Percentiles rank a stretch among this genome's conserved stretches.
Conservation (phyloP, 2,113 vertebrate species). For the Neoarius graeffei region DNA sequence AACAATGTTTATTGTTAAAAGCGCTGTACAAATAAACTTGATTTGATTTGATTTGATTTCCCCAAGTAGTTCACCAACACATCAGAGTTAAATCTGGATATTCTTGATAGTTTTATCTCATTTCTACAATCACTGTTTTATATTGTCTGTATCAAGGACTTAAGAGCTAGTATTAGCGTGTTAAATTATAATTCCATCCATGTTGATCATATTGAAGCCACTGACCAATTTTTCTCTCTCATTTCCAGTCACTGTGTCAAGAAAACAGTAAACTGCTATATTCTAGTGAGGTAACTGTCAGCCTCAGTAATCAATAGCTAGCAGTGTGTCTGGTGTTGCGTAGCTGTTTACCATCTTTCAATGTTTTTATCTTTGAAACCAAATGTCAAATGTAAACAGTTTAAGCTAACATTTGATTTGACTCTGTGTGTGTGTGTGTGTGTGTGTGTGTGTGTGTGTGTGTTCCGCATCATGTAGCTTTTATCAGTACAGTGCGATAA, state of each 20-base stretch:
- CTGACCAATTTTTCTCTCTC: too few species aligned
- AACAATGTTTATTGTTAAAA: too few species aligned
- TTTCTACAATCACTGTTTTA: not conserved
- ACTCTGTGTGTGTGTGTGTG: not conserved
- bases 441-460: not conserved
- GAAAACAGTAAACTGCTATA: too few species aligned
- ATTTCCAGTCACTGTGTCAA: too few species aligned
- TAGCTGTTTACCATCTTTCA: not conserved
- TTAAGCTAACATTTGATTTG: not conserved
- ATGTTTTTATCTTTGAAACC: not conserved
- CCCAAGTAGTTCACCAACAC: too few species aligned
- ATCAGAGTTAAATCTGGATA: not conserved
- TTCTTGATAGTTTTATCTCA: not conserved
- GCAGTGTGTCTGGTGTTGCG: not conserved
- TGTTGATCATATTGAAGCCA: too few species aligned
- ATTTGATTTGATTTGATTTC: too few species aligned
- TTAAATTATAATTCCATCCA: not conserved
- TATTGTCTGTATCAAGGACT: not conserved
- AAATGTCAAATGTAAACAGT: not conserved
- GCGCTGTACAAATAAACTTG: too few species aligned
- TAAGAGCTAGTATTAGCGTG: too few species aligned
- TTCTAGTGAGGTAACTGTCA: not conserved
- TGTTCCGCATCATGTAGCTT: not conserved
- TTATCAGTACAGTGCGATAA: constrained; percentile 22
- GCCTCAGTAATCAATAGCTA: not conserved